Base-by-base conservation (phyloP, 2,888 invertebrate species). In the Melieria crassipennis region DNA sequence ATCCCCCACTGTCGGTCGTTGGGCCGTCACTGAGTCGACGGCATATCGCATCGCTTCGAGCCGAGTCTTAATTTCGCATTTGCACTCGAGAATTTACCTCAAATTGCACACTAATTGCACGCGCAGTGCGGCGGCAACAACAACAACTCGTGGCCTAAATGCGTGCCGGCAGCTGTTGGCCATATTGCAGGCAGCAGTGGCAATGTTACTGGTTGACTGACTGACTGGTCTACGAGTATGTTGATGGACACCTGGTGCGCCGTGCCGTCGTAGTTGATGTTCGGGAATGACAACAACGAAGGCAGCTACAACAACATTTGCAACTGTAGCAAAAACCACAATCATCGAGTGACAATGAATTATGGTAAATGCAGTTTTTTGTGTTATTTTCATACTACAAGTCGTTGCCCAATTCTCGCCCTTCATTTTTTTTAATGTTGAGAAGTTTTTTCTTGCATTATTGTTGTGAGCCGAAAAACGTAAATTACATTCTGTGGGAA, bases 31-130 rank as follows among this genome's bases (percentile, higher is more conserved):
- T 6, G 11, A 11, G 52, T 52, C 13, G 11, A n/a, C 52, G 5
- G 42, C 9, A 3, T 1, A 43, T 1, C 11, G 9, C 9, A 45
- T 61, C n/a, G 7, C 11, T 16, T 42, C 61, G 11, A 42, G 6
- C 11, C 6, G 13, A 52, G 13, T 13, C 52, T 52, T 52, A 52
- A 52, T 50, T 56, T 62, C 30, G 10, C 62, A 56, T 55, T 69
- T 7, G 52, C 52, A 52, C 5, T 52, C 43, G 63, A 45, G 43
- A 66, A 56, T 55, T 60, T 47, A 30, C 47, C 52, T 13, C 69
- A 52, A 63, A 57, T 69, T 46, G 42, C 56, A 42, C 57, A 69
- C 62, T 63, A 69, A 69, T 62, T 63, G 63, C 63, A 69, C 57
- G 30, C 46, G 11, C 47, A 62, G 55, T 46, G 47, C 16, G 63